A percentile compares a stretch with the other conserved stretches of the same genome.
Evolutionary conservation across 2,113 vertebrate species (phyloP).

Genomic region (Plotosus lineatus): DNA sequence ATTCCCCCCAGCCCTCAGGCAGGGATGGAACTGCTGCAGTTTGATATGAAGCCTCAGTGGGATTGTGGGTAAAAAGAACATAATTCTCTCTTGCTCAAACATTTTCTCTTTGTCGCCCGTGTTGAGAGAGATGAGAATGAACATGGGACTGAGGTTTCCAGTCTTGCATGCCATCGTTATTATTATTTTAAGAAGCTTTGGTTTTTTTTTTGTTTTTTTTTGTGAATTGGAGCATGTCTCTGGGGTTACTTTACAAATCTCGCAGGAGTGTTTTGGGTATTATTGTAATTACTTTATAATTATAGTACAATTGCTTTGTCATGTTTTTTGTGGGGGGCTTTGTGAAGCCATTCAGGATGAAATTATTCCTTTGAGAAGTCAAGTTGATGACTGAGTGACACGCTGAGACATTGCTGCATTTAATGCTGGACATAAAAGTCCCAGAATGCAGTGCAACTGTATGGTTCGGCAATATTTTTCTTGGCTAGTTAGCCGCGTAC

Average conservation of each 20-base stretch:
- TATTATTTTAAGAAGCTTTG: constrained; percentile 71
- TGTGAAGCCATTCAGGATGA: neutral
- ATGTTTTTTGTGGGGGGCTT: neutral
- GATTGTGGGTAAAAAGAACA: constrained; percentile 42
- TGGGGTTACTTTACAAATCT: neutral
- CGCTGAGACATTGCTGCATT: too few relatives aligned
- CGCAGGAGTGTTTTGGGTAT: neutral
- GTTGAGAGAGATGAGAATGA: constrained; percentile 56
- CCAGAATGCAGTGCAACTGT: neutral
- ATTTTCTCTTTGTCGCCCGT: constrained; percentile 43
- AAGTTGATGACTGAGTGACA: neutral
- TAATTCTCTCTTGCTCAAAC: constrained; percentile 54
- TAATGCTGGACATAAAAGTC: neutral
- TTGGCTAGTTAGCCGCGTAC: too few relatives aligned
- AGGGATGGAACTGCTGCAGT: constrained; percentile 41
- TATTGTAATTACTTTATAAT: neutral
- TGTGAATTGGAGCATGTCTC: neutral
- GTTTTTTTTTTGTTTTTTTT: too few relatives aligned
- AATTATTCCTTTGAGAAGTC: neutral
- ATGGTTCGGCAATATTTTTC: too few relatives aligned
- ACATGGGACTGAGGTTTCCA: constrained; percentile 64
- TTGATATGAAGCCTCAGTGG: constrained; percentile 34
- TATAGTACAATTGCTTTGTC: neutral
- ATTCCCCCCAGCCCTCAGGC: constrained; percentile 41
- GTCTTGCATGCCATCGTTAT: constrained; percentile 62